Percentiles rank a stretch among this genome's conserved stretches.
phyloP scores from a whole-genome alignment of 2,113 vertebrate species.

The Donacobius atricapilla region DNA sequence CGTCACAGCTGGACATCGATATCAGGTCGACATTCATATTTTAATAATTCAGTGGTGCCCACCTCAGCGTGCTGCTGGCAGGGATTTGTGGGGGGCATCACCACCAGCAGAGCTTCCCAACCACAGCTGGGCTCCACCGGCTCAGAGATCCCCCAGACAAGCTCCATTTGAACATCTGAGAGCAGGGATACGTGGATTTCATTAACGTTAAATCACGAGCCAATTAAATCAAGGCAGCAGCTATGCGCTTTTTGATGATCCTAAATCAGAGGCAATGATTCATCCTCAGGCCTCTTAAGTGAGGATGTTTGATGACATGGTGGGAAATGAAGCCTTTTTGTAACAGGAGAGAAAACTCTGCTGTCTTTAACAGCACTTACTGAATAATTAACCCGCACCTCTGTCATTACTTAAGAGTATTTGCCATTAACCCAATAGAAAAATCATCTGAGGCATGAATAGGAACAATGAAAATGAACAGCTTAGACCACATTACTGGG shows the following conservation, averaged over 20 bases:
- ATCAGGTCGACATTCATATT: too few species aligned
- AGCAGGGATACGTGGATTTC: neutral
- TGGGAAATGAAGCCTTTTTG: neutral
- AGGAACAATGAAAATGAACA: neutral
- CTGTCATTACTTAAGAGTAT: neutral
- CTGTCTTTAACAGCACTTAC: neutral
- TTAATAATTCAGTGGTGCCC: too few species aligned
- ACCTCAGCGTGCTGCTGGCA: fast-evolving
- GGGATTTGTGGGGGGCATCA: neutral
- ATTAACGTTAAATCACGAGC: neutral
- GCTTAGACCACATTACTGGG: neutral
- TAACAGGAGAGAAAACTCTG: neutral
- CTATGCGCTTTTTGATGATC: neutral
- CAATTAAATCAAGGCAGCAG: constrained; percentile 1
- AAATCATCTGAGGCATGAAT: neutral
- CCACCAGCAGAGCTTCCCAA: fast-evolving
- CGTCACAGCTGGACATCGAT: too few species aligned
- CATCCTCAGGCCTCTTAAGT: neutral
- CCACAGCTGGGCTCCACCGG: fast-evolving
- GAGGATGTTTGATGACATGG: neutral
- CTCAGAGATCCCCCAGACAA: neutral
- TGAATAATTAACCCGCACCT: constrained; percentile 27
- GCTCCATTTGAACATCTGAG: neutral
- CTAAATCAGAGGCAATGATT: neutral
- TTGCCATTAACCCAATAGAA: neutral